Evolutionary conservation across 2,797 vertebrate genomes (phyloP).

Genomic region (Clarias laeviceps): DNA sequence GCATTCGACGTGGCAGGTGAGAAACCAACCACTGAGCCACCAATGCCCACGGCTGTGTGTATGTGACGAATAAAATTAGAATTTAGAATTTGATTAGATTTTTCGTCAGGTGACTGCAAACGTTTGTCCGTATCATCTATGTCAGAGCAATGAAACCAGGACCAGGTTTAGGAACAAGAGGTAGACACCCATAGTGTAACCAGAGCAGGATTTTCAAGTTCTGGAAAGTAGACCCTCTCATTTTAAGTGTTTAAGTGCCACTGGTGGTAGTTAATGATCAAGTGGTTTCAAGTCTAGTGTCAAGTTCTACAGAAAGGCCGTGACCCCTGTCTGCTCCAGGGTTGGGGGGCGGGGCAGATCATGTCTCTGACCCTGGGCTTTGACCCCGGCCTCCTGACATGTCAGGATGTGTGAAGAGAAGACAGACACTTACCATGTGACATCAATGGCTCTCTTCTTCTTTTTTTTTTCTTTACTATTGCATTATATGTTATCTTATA

Average conservation of each 20-base stretch:
- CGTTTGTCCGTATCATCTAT: not conserved
- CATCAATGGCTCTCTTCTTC: not conserved
- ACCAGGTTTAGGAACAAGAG: not conserved
- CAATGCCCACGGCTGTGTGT: no score
- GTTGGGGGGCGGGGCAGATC: no score
- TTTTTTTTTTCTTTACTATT: not conserved
- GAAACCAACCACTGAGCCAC: no score
- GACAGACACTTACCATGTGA: no score
- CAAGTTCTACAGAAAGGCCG: not conserved
- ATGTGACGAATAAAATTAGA: no score
- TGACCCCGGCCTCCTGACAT: not conserved
- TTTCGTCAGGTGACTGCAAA: no score
- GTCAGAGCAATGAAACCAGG: not conserved
- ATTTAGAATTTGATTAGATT: no score
- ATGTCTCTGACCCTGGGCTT: not conserved
- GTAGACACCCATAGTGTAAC: not conserved
- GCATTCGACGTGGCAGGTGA: no score
- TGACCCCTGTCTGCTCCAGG: not conserved
- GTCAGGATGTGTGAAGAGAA: no score
- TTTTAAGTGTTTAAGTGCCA: not conserved
- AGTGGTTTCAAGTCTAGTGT: not conserved
- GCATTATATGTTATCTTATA: not conserved
- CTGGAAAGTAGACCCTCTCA: no score
- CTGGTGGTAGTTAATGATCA: not conserved
- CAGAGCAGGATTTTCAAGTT: not conserved